Base-by-base conservation (phyloP, 2,888 invertebrate genomes). In the Trichogramma evanescens region DNA sequence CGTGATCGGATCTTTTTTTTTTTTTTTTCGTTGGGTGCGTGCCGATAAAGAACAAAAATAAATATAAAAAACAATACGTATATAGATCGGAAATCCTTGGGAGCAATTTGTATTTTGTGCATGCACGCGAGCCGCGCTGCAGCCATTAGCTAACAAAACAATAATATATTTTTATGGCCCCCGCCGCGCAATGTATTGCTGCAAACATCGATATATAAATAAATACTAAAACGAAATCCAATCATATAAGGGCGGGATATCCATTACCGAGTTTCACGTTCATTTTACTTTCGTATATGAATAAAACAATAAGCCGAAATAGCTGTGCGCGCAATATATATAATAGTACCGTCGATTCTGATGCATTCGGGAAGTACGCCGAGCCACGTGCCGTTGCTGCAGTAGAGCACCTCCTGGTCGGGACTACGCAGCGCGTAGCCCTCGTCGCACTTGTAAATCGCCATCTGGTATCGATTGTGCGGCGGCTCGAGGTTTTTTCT, bases 311-410 rank as follows among this genome's bases (percentile, higher is more conserved):
- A 4, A 40, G 6, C 46, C 41, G 40, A 50, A 41, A 43, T 26
- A 26, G 26, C 26, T 26, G 26, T 26, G 26, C 26, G 26, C 26
- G 26, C 26, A 26, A 26, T 38, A 43, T 26, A 52, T 26, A 41
- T 53, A 41, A n/a, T 45, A 50, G 49, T 52, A 67, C 68, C 63
- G 26, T 59, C 61, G 13, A 62, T 61, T 39, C 56, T 53, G 8
- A 65, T 59, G 66, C 84, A 84, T 51, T 76, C 74, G 8, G 84
- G 83, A 61, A 76, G 69, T 49, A 79, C 77, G 3, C 84, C 84
- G 56, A 82, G 73, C 85, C 85, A 84, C 65, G 74, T 73, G 45
- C 77, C 75, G 52, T 74, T 70, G 65, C 82, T 81, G 69, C 84
- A 85, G 71, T 80, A 84, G 66, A 84, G 75, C 26, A 79, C 79